Percentiles rank a stretch among this genome's conserved stretches.
phyloP scores from a whole-genome alignment of 2,113 vertebrate genomes.

The Antennarius striatus region DNA sequence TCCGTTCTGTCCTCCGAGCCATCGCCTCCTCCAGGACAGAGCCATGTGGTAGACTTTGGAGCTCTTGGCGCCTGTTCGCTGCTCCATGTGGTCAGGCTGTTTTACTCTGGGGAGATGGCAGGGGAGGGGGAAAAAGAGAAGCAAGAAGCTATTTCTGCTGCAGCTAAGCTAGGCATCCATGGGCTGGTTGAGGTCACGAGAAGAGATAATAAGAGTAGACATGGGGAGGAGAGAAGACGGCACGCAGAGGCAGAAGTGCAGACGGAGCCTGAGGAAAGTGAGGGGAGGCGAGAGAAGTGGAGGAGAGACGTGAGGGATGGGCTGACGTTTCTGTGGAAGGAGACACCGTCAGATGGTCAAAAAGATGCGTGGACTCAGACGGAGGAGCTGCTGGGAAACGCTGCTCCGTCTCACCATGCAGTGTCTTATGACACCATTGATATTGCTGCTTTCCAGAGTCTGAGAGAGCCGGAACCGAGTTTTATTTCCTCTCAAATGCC shows the following conservation, averaged over 20 bases:
- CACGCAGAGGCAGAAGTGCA: slow-evolving; percentile 50
- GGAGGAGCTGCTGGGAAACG: slow-evolving; percentile 23
- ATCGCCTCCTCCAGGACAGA: slow-evolving; percentile 49
- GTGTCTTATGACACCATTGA: slow-evolving; percentile 47
- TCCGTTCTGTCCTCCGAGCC: slow-evolving; percentile 74
- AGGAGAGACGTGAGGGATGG: slow-evolving; percentile 49
- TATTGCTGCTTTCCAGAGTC: slow-evolving; percentile 31
- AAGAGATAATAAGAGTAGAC: neutral
- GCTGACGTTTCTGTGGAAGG: slow-evolving; percentile 38
- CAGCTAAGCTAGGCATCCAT: slow-evolving; percentile 81
- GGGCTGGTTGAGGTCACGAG: slow-evolving; percentile 75
- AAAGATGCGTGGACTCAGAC: slow-evolving; percentile 52
- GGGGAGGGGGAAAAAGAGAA: slow-evolving; percentile 79
- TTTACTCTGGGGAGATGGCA: slow-evolving; percentile 87
- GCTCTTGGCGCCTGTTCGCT: slow-evolving; percentile 79
- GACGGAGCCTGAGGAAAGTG: slow-evolving; percentile 42
- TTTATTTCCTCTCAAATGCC: slow-evolving; percentile 18
- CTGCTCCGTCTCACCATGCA: neutral
- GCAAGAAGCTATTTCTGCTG: slow-evolving; percentile 83
- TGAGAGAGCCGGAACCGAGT: slow-evolving; percentile 6
- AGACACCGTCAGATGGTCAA: slow-evolving; percentile 8
- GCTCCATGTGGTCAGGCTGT: slow-evolving; percentile 83
- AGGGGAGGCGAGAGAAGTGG: slow-evolving; percentile 1
- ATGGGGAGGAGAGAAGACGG: neutral
- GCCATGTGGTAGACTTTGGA: slow-evolving; percentile 80